Evolutionary conservation across 2,888 invertebrate genomes (phyloP).

Genomic region (Galerucella pusilla): DNA sequence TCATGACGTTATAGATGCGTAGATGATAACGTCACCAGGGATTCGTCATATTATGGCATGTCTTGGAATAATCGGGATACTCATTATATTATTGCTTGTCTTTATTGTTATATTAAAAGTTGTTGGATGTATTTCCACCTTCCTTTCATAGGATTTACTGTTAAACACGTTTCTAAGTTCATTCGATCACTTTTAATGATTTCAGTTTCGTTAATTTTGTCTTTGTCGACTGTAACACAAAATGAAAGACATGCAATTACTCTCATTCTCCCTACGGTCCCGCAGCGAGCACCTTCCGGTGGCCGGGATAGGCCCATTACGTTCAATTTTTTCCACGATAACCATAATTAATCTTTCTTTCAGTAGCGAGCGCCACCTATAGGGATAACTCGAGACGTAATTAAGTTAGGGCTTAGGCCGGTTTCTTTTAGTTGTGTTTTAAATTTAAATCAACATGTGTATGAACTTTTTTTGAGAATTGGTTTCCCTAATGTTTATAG

Average conservation of each 20-base stretch:
- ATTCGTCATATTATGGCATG: too few species aligned
- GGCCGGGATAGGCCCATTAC: constrained; percentile 30
- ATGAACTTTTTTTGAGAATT: neutral
- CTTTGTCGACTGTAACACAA: constrained; percentile 7
- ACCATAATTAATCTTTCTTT: constrained; percentile 54
- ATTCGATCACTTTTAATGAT: neutral
- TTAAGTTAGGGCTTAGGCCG: constrained; percentile 8
- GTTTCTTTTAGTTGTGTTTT: constrained; percentile 10
- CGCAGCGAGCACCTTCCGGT: constrained; percentile 35
- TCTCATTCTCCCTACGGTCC: constrained; percentile 34
- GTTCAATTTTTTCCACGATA: constrained; percentile 37
- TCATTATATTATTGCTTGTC: too few species aligned
- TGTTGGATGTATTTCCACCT: neutral
- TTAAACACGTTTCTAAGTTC: neutral
- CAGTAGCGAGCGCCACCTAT: constrained; percentile 55
- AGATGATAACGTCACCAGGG: too few species aligned
- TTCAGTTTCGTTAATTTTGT: neutral
- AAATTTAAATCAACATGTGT: constrained; percentile 2
- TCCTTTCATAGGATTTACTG: neutral
- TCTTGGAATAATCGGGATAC: too few species aligned
- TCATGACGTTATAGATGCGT: too few species aligned
- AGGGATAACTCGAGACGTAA: constrained; percentile 46
- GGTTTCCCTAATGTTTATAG: neutral
- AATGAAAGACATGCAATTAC: constrained; percentile 26
- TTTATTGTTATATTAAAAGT: too few species aligned